phyloP scores from a whole-genome alignment of 2,797 vertebrate species.

The Smutsia gigantea region DNA sequence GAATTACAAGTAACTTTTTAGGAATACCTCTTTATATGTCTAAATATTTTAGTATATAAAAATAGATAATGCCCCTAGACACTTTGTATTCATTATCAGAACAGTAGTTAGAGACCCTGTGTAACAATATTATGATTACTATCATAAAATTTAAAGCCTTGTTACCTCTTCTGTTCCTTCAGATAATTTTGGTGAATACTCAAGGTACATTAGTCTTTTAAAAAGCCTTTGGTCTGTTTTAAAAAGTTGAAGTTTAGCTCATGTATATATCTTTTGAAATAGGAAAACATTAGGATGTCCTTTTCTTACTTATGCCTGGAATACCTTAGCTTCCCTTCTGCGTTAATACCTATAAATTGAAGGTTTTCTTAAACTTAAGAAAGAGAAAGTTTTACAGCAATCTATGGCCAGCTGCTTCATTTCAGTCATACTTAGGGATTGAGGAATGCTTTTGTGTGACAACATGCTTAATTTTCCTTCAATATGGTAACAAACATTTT shows the following conservation, averaged over 20 bases:
- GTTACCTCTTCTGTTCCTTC: constrained; percentile 23
- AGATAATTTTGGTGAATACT: constrained; percentile 35
- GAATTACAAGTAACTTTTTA: constrained; percentile 65
- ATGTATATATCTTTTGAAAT: neutral
- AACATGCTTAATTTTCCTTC: constrained; percentile 10
- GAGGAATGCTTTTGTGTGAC: neutral
- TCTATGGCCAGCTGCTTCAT: neutral
- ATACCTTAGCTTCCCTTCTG: neutral
- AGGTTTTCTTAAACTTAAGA: constrained; percentile 13
- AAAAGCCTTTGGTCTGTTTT: neutral
- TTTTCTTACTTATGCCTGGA: constrained; percentile 35
- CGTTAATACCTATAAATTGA: neutral
- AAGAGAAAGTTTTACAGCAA: neutral
- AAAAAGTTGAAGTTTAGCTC: neutral
- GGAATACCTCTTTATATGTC: constrained; percentile 42
- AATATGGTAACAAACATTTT: neutral
- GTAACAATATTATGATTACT: constrained; percentile 47
- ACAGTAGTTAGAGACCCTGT: constrained; percentile 37
- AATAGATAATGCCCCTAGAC: constrained; percentile 34
- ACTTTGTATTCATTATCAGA: constrained; percentile 61
- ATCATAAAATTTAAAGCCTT: constrained; percentile 47
- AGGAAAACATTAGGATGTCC: neutral
- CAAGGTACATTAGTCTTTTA: neutral
- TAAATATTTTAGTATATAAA: constrained; percentile 61
- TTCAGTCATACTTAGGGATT: neutral